Base-by-base conservation (phyloP, 2,113 vertebrate genomes). In the Balaeniceps rex region DNA sequence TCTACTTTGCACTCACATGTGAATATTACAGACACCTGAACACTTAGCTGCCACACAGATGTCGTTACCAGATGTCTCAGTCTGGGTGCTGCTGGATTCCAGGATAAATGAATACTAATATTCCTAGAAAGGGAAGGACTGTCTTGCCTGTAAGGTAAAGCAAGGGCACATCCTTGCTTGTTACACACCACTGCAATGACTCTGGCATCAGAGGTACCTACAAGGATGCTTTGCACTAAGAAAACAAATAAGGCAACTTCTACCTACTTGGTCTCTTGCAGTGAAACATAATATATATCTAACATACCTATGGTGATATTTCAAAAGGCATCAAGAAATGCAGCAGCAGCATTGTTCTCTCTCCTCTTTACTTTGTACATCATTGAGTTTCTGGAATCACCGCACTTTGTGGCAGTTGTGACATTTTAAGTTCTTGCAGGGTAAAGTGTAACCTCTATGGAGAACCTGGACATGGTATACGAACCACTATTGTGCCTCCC, bases 401-500 rank as follows among this genome's bases (percentile, higher is more conserved):
- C 79, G 83, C 29, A 61, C 44, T 87, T 87, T 42, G 28, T 46
- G 52, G 74, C 52, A 65, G 44, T 18, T 2, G 1, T 76, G 91
- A 91, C 74, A 93, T 96, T 94, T 88, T 46, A 58, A 91, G 80
- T 72, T 93, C 54, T 93, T 74, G 23, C n/a, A 54, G 47, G 66
- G 84, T 79, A 68, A 89, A 78, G 29, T 28, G 47, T 81, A 94
- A 93, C 55, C 92, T 72, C 92, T 80, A 12, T 29, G 84, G 95
- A 94, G 88, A 96, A 55, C 44, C 47, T 76, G 65, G 49, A 65
- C 18, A 0, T 7, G 69, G 74, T 52, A 36, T 52, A 65, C 0
- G 28, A 87, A 51, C 44, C 74, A 83, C 74, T 92, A 11, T 11
- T 36, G 87, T 54, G 93, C 34, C 77, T 94, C 87, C 77, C 78